Base-by-base conservation (phyloP, 2,797 vertebrate genomes). In the Trachops cirrhosus region DNA sequence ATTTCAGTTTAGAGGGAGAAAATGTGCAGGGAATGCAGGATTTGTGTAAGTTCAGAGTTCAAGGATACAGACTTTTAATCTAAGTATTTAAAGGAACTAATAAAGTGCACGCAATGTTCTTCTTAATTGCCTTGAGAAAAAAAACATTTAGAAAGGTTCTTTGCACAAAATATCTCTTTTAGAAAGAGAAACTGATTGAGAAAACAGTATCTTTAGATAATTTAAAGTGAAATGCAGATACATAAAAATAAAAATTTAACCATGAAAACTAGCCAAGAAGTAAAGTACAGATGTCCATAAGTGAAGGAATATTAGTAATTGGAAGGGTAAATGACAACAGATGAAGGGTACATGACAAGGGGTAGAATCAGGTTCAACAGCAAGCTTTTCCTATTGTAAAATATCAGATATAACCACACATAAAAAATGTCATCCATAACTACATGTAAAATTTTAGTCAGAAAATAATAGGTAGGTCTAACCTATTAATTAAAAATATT, bases 111-210 rank as follows among this genome's bases (percentile, higher is more conserved):
- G 75, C 52, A 73, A 39, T 50, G 41, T 67, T 74, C 78, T 94
- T 83, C 86, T 93, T 83, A 93, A 93, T 78, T 95, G 54, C 21
- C 73, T 74, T 86, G 83, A 95, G 32, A 93, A 93, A 94, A 59
- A 77, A 16, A 96, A 95, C 4, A 34, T 92, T 97, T 83, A 92
- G 57, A 79, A 96, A 95, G 89, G 21, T 94, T 84, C 12, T 94
- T 90, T 91, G 62, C 34, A 94, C 59, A 85, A 93, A 91, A 80
- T 75, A 70, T 78, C 41, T 94, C 12, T 89, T 92, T 91, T 86
- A 78, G 41, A 75, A 95, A 95, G 77, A 78, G 57, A n/a, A 95
- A 82, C n/a, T 78, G 92, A 15, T 92, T 96, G 37, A 96, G 41
- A 96, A 93, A 92, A 64, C 34, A 85, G 37, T 67, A 39, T 90